Conservation (phyloP, 2,888 invertebrate genomes). For the Phania funesta region DNA sequence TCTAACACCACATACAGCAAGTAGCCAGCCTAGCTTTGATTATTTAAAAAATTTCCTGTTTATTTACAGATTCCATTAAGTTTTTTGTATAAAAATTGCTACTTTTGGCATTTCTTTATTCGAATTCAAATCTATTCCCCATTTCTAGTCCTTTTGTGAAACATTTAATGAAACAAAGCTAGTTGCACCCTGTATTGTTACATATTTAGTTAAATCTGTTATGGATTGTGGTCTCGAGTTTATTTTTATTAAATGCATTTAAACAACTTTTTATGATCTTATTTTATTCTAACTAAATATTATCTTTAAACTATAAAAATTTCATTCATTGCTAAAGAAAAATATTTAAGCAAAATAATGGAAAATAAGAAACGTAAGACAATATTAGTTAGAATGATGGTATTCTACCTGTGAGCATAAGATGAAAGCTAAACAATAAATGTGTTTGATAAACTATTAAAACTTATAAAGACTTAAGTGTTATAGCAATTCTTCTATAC, state of each 20-base stretch:
- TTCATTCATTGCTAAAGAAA: conserved; percentile 10
- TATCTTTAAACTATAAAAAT: conserved; percentile 24
- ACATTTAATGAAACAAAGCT: too few relatives aligned
- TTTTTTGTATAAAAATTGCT: too few relatives aligned
- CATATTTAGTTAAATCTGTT: neutral
- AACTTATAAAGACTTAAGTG: conserved; percentile 42
- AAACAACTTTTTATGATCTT: conserved; percentile 2
- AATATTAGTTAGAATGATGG: too few relatives aligned
- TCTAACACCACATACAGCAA: too few relatives aligned
- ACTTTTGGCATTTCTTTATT: too few relatives aligned
- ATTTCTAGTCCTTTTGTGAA: too few relatives aligned
- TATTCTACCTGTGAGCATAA: neutral
- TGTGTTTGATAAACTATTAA: conserved; percentile 48
- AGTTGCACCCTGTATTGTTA: neutral
- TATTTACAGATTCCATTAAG: too few relatives aligned
- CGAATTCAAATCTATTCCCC: too few relatives aligned
- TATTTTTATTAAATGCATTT: conserved; percentile 4
- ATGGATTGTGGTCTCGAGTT: neutral
- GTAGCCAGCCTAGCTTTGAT: too few relatives aligned
- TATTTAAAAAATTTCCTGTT: too few relatives aligned
- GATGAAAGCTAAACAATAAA: conserved; percentile 11
- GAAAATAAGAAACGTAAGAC: too few relatives aligned
- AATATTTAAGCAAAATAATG: neutral
- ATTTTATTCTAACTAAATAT: conserved; percentile 17
- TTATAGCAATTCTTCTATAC: conserved; percentile 20